Conservation (phyloP, 2,113 vertebrate species). For the Xenotilapia flavipinnis region DNA sequence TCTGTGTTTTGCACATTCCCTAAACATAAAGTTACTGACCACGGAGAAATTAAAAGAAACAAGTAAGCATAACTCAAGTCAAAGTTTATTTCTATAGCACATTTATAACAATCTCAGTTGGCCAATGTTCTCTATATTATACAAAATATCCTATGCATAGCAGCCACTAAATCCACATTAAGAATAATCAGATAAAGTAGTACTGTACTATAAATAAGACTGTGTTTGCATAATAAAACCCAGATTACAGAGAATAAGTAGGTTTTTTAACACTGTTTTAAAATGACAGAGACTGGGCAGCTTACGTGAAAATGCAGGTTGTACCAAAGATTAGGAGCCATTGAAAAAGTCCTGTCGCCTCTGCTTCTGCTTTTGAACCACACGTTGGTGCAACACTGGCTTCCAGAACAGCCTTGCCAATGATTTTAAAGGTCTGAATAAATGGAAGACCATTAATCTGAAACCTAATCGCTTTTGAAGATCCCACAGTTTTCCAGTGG, state of each 20-base stretch:
- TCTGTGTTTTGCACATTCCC: neutral
- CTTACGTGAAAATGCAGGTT: neutral
- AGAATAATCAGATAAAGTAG: neutral
- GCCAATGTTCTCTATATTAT: neutral
- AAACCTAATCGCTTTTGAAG: neutral
- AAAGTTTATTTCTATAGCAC: neutral
- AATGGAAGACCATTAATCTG: neutral
- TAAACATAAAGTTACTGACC: neutral
- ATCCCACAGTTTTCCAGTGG: neutral
- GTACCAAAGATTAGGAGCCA: neutral
- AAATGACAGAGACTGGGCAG: neutral
- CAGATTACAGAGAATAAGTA: neutral
- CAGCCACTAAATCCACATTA: neutral
- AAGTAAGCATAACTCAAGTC: neutral
- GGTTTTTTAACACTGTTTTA: neutral
- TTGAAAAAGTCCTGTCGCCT: accelerated
- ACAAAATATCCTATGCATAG: neutral
- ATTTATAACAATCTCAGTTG: neutral
- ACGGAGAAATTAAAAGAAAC: neutral
- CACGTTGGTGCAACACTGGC: neutral
- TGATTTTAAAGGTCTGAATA: neutral
- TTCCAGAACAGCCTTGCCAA: neutral
- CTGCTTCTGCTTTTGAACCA: neutral
- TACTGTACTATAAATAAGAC: neutral
- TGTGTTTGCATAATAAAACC: neutral